Percentiles rank a stretch among this genome's conserved stretches.
Conservation (phyloP, 2,797 vertebrate species). For the Falco cherrug region DNA sequence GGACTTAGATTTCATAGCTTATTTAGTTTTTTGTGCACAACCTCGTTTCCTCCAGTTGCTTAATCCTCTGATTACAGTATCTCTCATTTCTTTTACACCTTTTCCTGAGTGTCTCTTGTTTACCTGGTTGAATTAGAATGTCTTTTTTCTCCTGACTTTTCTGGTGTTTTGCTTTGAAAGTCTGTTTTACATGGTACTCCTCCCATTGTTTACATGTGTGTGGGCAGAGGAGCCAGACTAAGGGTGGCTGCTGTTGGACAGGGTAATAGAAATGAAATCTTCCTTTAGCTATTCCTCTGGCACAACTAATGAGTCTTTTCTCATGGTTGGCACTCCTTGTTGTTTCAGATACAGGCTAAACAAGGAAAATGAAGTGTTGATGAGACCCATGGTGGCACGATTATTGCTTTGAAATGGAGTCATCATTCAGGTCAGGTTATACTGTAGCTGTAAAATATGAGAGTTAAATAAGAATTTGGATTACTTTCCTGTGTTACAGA, state of each 20-base stretch:
- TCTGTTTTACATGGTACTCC: constrained; percentile 42
- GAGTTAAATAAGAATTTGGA: not conserved
- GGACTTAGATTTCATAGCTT: not conserved
- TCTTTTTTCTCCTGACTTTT: not conserved
- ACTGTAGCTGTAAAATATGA: not conserved
- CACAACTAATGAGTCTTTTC: constrained; percentile 3
- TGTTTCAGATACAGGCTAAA: not conserved
- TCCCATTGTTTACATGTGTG: constrained; percentile 63
- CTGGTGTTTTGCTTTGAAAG: constrained; percentile 41
- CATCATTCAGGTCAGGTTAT: not conserved
- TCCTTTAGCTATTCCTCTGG: not conserved
- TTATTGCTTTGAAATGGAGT: constrained; percentile 4
- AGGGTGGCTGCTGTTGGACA: constrained; percentile 37
- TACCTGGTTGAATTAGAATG: not conserved
- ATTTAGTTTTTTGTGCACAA: not conserved
- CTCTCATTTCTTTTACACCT: not conserved
- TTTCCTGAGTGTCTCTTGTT: not conserved
- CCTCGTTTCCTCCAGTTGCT: not conserved
- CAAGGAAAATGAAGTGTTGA: not conserved
- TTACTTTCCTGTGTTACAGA: not conserved
- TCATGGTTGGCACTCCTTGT: not conserved
- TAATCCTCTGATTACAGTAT: not conserved
- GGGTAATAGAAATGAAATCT: not conserved
- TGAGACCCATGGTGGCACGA: not conserved
- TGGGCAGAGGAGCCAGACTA: constrained; percentile 60